Conservation (phyloP, 1,140 invertebrate genomes). For the Brachionus rubens region DNA sequence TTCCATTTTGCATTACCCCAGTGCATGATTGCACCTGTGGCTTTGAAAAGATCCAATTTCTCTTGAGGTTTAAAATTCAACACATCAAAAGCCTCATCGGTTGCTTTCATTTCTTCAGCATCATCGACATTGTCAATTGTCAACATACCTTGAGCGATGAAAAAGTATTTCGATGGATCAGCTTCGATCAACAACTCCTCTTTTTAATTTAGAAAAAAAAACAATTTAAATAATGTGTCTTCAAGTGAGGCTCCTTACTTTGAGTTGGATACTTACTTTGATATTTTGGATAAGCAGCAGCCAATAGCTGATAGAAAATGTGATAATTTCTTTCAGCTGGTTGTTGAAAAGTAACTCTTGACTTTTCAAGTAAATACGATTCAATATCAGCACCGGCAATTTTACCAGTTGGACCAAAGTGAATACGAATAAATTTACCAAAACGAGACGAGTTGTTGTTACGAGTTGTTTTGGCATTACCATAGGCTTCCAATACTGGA, state of each 20-base stretch:
- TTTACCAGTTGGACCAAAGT: constrained; percentile 97
- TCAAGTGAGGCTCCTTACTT: too few relatives aligned
- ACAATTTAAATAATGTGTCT: too few relatives aligned
- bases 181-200: constrained; percentile 79
- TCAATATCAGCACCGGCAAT: constrained; percentile 99
- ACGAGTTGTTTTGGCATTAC: constrained; percentile 66
- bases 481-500: constrained; percentile 65
- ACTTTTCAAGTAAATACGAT: constrained; percentile 99
- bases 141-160: constrained; percentile 93
- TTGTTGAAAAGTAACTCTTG: constrained; percentile 99
- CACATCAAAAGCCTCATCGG: constrained; percentile 96
- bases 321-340: constrained; percentile 95
- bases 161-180: constrained; percentile 79
- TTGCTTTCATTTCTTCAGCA: constrained; percentile 83
- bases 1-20: constrained; percentile 99
- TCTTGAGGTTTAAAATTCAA: constrained; percentile 93
- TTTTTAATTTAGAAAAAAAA: constrained; percentile 60
- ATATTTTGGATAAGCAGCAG: constrained; percentile 72
- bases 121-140: constrained; percentile 94
- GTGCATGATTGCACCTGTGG: constrained; percentile 94
- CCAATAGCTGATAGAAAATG: constrained; percentile 99
- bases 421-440: constrained; percentile 98
- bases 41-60: constrained; percentile 92
- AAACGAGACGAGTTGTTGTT: constrained; percentile 69
- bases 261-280: constrained; percentile 50